phyloP scores from a whole-genome alignment of 1,140 invertebrate species.

The Oryctes rhinoceros region DNA sequence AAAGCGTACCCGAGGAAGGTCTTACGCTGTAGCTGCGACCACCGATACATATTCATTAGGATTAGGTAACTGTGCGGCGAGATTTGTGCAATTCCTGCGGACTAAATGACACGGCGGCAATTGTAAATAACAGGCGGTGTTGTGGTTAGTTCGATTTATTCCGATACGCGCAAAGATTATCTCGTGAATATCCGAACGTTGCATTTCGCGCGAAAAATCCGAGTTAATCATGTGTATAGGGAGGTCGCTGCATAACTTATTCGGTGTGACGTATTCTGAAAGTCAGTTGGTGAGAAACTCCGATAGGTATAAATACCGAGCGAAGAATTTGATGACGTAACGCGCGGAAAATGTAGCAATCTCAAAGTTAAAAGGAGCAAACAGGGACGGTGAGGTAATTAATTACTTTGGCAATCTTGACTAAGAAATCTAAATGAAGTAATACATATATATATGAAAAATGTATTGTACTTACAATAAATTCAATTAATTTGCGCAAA shows the following conservation, averaged over 20 bases:
- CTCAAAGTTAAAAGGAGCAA: no score
- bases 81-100: no score
- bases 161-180: slow-evolving; percentile 4
- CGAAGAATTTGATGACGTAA: neutral
- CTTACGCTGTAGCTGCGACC: neutral
- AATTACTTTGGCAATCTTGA: no score
- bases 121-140: no score
- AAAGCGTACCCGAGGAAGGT: neutral
- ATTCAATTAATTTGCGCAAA: no score
- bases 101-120: no score
- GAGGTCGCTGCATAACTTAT: neutral
- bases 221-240: neutral
- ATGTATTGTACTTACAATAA: no score
- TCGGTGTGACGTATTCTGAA: neutral
- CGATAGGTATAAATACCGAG: neutral
- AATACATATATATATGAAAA: no score
- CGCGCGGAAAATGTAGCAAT: neutral
- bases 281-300: neutral
- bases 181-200: neutral
- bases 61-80: slow-evolving; percentile 36
- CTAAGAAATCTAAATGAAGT: no score
- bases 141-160: neutral
- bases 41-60: slow-evolving; percentile 38
- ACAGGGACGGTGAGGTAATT: no score
- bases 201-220: neutral